Evolutionary conservation across 2,888 invertebrate genomes (phyloP), one percentile per base, ranked within the genome.

Genomic region (Exocentrus adspersus): DNA sequence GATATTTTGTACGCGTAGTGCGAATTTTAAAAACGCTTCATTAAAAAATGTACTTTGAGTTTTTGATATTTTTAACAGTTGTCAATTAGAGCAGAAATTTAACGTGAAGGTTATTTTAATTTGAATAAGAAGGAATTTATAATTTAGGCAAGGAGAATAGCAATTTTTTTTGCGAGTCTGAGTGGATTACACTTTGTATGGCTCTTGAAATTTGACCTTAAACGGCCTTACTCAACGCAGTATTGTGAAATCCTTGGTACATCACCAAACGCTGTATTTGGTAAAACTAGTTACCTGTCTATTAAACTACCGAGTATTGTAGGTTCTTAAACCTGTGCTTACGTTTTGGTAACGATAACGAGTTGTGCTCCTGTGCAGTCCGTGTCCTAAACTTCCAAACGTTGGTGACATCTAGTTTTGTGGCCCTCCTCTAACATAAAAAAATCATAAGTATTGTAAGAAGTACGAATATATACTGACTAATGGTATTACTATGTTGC

Each of bases 401-500:
- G 53, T 75, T 76, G 77, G 77, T 77, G 77, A 75, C 71, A 70
- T 74, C 77, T 73, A 71, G 61, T 75, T 68, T 73, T 75, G 74
- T 75, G 77, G 75, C 71, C 70, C 63, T 58, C 69, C 53, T n/a
- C n/a, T n/a, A n/a, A n/a, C n/a, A n/a, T n/a, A 64, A 48, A 60
- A 63, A 52, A 71, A 61, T 60, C 56, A 60, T 46, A 48, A 66
- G 72, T 48, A 46, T 60, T 32, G 41, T 56, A 54, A 54, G 54
- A 45, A 54, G 54, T 54, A 43, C 75, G 73, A 75, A 73, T 72
- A n/a, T n/a, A n/a, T n/a, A 70, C 69, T 78, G 72, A 80, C 81
- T 81, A 81, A 81, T 81, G 78, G 78, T 78, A 77, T 80, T 79
- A 81, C 80, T 80, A 61, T 69, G 79, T 81, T 81, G 80, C 78